phyloP scores from a whole-genome alignment of 2,113 vertebrate genomes.

The Mirza zaza region DNA sequence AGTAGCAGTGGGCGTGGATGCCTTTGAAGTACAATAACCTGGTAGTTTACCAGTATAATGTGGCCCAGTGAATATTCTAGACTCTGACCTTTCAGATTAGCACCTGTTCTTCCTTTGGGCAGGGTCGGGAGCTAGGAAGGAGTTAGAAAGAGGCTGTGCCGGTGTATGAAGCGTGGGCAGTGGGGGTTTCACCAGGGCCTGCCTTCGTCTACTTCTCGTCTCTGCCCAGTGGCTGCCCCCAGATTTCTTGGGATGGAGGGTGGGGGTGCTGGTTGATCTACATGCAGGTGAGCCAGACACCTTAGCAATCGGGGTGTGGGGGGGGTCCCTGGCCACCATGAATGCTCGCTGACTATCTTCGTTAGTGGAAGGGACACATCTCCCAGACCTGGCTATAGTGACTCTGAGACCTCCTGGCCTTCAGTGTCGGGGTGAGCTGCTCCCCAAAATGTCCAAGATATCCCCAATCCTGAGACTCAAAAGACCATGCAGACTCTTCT shows the following conservation, averaged over 20 bases:
- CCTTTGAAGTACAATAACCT: not conserved
- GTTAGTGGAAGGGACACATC: not conserved
- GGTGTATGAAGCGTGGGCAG: not conserved
- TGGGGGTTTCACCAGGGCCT: not conserved
- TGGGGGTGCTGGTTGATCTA: not conserved
- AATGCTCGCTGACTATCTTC: not conserved
- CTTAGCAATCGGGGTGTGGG: not conserved
- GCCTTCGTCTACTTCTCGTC: not conserved
- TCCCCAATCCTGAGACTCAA: not conserved
- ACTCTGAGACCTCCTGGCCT: not conserved
- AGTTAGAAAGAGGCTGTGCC: not conserved
- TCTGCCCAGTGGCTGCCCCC: not conserved
- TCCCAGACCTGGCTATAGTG: not conserved
- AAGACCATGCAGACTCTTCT: not conserved
- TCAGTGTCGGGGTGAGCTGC: not conserved
- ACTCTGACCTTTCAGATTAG: constrained; percentile 4
- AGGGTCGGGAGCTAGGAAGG: not conserved
- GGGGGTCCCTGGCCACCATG: not conserved
- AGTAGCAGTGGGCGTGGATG: not conserved
- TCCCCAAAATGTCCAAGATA: not conserved
- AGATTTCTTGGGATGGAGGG: not conserved
- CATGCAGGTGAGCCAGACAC: not conserved
- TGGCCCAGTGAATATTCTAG: not conserved
- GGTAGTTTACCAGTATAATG: not conserved
- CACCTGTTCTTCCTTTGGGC: not conserved